phyloP scores from a whole-genome alignment of 2,113 vertebrate genomes.

The Nibea albiflora region DNA sequence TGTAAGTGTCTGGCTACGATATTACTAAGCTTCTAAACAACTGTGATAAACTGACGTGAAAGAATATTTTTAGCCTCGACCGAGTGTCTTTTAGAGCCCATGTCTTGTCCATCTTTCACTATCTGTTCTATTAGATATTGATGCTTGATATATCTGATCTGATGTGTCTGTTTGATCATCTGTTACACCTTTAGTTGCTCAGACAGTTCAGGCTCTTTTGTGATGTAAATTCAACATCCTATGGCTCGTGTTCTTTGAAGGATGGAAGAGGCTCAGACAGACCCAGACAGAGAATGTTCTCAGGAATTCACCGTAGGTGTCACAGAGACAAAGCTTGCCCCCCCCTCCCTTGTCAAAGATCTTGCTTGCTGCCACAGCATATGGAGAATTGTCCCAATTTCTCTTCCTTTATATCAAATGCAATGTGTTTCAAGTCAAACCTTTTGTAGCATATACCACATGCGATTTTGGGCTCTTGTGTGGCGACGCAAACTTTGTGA shows the following conservation, averaged over 20 bases:
- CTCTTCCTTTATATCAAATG: conserved; percentile 72
- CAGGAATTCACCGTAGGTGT: conserved; percentile 71
- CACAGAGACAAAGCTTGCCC: conserved; percentile 60
- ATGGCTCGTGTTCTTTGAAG: conserved; percentile 68
- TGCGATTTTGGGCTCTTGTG: conserved; percentile 78
- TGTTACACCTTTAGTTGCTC: conserved; percentile 44
- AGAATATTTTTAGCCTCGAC: conserved; percentile 23
- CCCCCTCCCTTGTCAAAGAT: conserved; percentile 50
- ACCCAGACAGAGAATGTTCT: conserved; percentile 63
- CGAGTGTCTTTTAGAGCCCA: conserved; percentile 23
- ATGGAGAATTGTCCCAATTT: conserved; percentile 78
- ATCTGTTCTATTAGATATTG: conserved; percentile 14
- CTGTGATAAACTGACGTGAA: conserved; percentile 10
- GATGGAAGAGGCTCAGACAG: conserved; percentile 63
- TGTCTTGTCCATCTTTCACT: conserved; percentile 38
- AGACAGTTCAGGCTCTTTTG: conserved; percentile 64
- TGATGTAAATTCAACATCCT: conserved; percentile 71
- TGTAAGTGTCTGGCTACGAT: conserved; percentile 32
- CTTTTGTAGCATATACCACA: conserved; percentile 74
- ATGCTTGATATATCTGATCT: conserved; percentile 40
- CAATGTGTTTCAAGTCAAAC: conserved; percentile 65
- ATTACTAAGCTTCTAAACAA: conserved; percentile 23
- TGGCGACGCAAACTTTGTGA: conserved; percentile 74
- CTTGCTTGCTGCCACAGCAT: conserved; percentile 59
- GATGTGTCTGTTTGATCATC: conserved; percentile 54